These are phyloP conservation scores for Holothuria leucospilota DNA, from an alignment of 53 echinoderm and acorn worm species.

Conservation along the genomic window DNA sequence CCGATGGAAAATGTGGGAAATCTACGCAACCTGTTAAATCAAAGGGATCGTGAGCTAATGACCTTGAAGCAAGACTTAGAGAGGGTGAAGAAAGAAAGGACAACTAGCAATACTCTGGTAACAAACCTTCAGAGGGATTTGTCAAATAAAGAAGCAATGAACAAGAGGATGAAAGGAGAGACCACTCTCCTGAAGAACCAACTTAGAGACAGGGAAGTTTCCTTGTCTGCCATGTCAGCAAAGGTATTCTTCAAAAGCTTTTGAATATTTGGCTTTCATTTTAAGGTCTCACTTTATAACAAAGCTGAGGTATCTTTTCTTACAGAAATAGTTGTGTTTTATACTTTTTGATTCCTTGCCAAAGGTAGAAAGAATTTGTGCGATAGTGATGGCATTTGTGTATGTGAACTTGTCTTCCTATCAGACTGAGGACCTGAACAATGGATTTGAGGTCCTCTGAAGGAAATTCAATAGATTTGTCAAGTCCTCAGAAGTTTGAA, in stretches of 20 bases:
- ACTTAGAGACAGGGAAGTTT: conserved; percentile 91
- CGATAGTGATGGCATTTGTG: no score
- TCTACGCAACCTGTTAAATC: conserved; percentile 83
- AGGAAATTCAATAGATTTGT: no score
- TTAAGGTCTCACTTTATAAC: background rate
- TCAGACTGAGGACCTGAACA: no score
- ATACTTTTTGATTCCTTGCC: no score
- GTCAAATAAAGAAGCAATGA: conserved; percentile 73
- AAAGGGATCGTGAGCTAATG: conserved; percentile 82
- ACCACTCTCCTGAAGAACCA: conserved; percentile 81
- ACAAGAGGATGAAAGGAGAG: conserved; percentile 79
- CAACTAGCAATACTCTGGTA: conserved; percentile 75
- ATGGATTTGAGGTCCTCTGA: no score
- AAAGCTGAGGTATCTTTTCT: no score
- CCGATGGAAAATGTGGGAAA: conserved; percentile 92
- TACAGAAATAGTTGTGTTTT: no score
- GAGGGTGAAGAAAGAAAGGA: conserved; percentile 80
- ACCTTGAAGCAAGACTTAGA: conserved; percentile 83
- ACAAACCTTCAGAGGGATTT: conserved; percentile 92
- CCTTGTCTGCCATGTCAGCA: conserved; percentile 82
- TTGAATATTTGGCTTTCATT: background rate
- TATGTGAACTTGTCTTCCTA: no score
- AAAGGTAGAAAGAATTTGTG: no score
- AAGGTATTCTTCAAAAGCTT: conserved; percentile 7
- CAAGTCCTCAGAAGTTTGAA: no score